phyloP scores from a whole-genome alignment of 2,113 vertebrate species.

The Fregetta grallaria region DNA sequence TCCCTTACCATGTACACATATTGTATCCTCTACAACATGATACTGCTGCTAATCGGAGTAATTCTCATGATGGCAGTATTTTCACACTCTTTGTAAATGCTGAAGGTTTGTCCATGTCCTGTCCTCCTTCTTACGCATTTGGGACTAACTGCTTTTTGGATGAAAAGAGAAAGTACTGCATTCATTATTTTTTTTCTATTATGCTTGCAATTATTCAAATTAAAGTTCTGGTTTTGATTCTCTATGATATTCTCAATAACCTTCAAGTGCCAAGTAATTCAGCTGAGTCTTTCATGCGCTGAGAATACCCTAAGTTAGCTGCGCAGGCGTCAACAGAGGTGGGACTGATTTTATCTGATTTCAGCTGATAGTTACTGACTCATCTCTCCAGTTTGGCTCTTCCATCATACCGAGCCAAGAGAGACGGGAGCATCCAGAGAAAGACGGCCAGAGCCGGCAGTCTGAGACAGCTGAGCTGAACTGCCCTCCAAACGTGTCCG shows the following conservation, averaged over 20 bases:
- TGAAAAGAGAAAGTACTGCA: not conserved
- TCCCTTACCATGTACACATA: not conserved
- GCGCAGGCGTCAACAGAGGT: not conserved
- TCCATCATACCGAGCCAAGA: not conserved
- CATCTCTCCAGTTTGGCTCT: not conserved
- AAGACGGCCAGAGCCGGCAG: fast-evolving
- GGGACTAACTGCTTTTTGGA: not conserved
- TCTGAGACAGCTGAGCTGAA: not conserved
- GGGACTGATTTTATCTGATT: not conserved
- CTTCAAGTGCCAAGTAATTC: not conserved
- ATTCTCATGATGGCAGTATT: not conserved
- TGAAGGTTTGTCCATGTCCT: not conserved
- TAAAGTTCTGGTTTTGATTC: not conserved
- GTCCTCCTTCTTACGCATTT: not conserved
- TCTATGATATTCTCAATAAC: not conserved
- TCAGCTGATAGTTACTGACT: not conserved
- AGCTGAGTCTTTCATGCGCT: not conserved
- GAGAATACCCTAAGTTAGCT: not conserved
- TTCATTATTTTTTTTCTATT: not conserved
- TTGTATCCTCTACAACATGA: not conserved
- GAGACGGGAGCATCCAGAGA: not conserved
- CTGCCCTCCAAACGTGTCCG: fast-evolving
- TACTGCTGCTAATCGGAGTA: not conserved
- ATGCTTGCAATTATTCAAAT: not conserved
- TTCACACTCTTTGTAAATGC: not conserved